Evolutionary conservation across 2,797 vertebrate species (phyloP), one percentile per base, ranked within the genome.

Genomic region (Tragelaphus oryx): DNA sequence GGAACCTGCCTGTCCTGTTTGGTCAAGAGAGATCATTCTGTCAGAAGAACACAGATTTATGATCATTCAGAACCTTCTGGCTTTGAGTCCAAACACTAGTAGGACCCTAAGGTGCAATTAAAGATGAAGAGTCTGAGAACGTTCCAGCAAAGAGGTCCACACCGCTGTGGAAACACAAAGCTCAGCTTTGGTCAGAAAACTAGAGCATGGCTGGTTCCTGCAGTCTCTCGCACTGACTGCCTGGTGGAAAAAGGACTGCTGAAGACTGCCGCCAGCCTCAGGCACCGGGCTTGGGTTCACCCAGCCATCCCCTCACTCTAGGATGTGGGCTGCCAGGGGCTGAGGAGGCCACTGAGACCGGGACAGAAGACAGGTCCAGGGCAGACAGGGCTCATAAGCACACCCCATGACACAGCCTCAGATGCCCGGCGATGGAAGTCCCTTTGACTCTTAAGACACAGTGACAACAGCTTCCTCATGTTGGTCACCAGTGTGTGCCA

Each of bases 191-290:
- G 30, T 82, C 57, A 44, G 52, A 78, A 57, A 82, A 81, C 52
- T 4, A 26, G 44, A 46, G 26, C 6, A 6, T 7, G 0, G 46
- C 6, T 3, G 50, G 50, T 12, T 65, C 48, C 28, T 55, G 55
- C 3, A 17, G 0, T 0, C 22, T 5, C 9, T 18, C 4, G 10
- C 33, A 60, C 0, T 0, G 10, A 30, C 50, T 9, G 12, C 10
- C n/a, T 7, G 60, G 37, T 52, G 50, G 41, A 83, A 5, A 62
- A 91, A 80, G 55, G 30, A 68, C 0, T 28, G 46, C 28, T 4
- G 12, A 22, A 80, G 60, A 30, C 59, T 18, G 5, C 41, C 0
- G 2, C 8, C 18, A 52, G 48, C 46, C 60, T 71, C n/a, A n/a
- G 93, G 62, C 48, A 18, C 0, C 1, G 4, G 22, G 78, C 24